Evolutionary conservation across 1,140 invertebrate genomes (phyloP), one percentile per base, ranked within the genome.

Genomic region (Nymphalis io): DNA sequence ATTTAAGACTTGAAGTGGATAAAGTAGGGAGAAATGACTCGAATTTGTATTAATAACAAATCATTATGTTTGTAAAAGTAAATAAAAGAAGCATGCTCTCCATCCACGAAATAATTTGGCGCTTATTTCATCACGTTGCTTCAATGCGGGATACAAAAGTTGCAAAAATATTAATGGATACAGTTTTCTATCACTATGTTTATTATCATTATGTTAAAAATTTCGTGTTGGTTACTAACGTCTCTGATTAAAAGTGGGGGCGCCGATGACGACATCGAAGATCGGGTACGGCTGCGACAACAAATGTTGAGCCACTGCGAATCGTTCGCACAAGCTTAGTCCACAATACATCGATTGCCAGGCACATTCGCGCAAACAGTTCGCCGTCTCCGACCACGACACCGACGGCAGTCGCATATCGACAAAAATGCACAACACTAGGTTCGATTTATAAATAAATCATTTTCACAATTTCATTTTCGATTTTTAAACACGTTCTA

Each of bases 261-360:
- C 89, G 15, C 82, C 78, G 46, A 87, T 80, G 42, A 91, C 78
- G 60, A 87, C 87, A 51, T 89, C 86, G 27, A 89, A 60, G 33
- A 70, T 71, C 5, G 88, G 88, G 46, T 85, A 88, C 10, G 86
- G 84, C 40, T 79, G 80, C 2, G 82, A 74, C 64, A 87, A 46
- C 10, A 87, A 39, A 48, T 75, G 73, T 18, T 86, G 82, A 0
- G 80, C 86, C 6, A 72, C 76, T 3, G 81, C 79, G 62, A 89
- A 65, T 23, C 73, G 77, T 60, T 83, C 81, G 58, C 87, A 90
- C 12, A 78, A 73, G 51, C 72, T 68, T 16, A 83, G 20, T 5
- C 83, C 80, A 60, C 85, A 89, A 39, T 81, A 80, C 11, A 85
- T 65, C n/a, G 82, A 72, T 59, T 77, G 76, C 81, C 81, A 82